Conservation (phyloP, 2,888 invertebrate genomes). For the Sesamia inferens region DNA sequence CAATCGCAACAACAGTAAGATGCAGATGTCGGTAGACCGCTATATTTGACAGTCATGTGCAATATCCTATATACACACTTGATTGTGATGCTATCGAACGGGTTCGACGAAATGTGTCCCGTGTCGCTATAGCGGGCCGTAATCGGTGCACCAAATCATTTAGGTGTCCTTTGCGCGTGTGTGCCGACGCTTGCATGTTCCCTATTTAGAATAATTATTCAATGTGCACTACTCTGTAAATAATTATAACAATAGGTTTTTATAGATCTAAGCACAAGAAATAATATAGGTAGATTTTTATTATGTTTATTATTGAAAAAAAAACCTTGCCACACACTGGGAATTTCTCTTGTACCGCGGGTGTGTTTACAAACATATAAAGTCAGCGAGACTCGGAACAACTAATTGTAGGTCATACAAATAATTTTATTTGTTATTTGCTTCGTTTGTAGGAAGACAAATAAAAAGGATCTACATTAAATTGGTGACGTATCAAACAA, state of each 20-base stretch:
- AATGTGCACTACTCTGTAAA: neutral
- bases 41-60: conserved; percentile 67
- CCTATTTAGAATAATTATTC: too few species aligned
- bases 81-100: conserved; percentile 56
- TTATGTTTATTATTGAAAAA: neutral
- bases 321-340: too few species aligned
- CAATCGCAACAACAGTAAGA: conserved; percentile 61
- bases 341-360: too few species aligned
- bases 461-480: neutral
- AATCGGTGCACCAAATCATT: conserved; percentile 13
- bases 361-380: too few species aligned
- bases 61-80: conserved; percentile 74
- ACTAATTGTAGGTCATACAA: too few species aligned
- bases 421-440: too few species aligned
- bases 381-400: neutral
- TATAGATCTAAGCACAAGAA: neutral
- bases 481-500: neutral
- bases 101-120: conserved; percentile 33
- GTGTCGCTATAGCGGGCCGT: too few species aligned
- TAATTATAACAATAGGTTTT: too few species aligned
- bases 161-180: neutral
- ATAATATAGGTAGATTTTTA: neutral
- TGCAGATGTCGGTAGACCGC: conserved; percentile 67
- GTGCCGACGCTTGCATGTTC: conserved; percentile 10
- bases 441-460: neutral